Evolutionary conservation across 2,888 invertebrate genomes (phyloP), one percentile per base, ranked within the genome.

Genomic region (Calameuta idolon): DNA sequence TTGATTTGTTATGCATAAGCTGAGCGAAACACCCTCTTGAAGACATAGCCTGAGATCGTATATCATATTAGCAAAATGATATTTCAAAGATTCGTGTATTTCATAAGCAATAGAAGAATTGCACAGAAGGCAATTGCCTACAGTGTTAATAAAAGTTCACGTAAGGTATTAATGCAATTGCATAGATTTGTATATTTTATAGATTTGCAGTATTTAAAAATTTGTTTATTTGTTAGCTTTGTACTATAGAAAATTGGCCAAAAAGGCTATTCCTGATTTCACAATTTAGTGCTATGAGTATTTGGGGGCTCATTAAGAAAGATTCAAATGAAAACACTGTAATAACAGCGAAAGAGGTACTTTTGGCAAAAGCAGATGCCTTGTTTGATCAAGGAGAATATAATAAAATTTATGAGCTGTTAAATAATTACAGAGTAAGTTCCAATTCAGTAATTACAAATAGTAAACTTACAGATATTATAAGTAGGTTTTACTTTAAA

Each of bases 321-420:
- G 87, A 82, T 34, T 76, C 82, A 31, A 82, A 84, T 31, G 87
- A 80, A 78, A 87, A 84, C 77, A 84, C 83, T 31, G 86, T 85
- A 80, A 87, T 91, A 74, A 87, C 87, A 33, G 81, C 83, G 1
- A 90, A 84, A 78, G 90, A 90, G 78, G 90, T 93, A 77, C 82
- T 93, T 68, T 83, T 95, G 75, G 91, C 93, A 81, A 93, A 94
- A 87, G 95, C 95, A 15, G 96, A 96, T 91, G 92, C 92, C 77
- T 91, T 95, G 75, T 96, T 94, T 90, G 94, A 95, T 80, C 93
- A 94, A 86, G 94, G 94, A 73, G 93, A 94, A 82, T 95, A 94
- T 90, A 93, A 94, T 81, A 94, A 95, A 86, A 94, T 95, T 77
- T 94, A 94, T 84, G 93, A 95, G 82, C 87, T 94, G 34, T 92